Conservation (phyloP, 2,113 vertebrate species). For the Marmota monax region DNA sequence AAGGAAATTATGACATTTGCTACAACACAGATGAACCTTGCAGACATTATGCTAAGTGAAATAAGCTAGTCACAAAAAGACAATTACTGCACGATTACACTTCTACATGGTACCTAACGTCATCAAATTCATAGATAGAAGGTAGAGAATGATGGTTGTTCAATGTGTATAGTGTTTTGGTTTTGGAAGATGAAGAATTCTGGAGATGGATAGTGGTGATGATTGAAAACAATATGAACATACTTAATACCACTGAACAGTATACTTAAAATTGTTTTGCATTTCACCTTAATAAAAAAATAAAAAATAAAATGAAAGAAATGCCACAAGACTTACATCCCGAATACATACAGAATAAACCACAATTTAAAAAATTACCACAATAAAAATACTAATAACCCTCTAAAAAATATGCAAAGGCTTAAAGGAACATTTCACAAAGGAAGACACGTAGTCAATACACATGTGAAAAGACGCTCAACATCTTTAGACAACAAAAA, state of each 20-base stretch:
- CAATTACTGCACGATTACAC: not conserved
- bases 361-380: not conserved
- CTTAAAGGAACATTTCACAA: not conserved
- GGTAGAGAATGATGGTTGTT: not conserved
- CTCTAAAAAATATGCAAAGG: not conserved
- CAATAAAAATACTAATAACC: not conserved
- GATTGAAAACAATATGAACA: not conserved
- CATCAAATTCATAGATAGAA: not conserved
- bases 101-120: not conserved
- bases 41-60: not conserved
- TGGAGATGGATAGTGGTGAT: not conserved
- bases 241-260: not conserved
- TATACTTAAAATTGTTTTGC: not conserved
- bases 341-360: not conserved
- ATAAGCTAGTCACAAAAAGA: not conserved
- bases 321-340: not conserved
- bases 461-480: not conserved
- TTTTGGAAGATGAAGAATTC: not conserved
- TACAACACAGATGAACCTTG: not conserved
- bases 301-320: not conserved
- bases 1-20: not conserved
- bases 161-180: not conserved
- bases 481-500: not conserved
- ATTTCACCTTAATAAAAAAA: not conserved
- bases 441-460: not conserved